These are phyloP conservation scores for Galerucella pusilla DNA, from an alignment of 2,888 invertebrate species.

Conservation along the genomic window DNA sequence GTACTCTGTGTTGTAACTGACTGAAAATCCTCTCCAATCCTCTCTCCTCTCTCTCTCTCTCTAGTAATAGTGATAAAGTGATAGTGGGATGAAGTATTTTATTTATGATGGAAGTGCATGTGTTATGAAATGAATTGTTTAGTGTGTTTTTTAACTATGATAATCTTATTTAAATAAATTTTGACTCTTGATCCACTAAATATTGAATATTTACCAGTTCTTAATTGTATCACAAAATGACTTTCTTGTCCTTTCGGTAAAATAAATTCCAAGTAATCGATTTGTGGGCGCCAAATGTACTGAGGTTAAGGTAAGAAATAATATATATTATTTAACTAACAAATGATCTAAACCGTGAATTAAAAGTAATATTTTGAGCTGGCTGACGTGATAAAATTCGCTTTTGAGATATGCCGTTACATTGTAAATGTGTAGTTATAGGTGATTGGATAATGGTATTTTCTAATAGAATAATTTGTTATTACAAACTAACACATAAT, in stretches of 20 bases:
- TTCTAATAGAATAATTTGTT: neutral
- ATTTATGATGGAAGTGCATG: too few relatives aligned
- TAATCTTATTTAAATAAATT: conserved; percentile 26
- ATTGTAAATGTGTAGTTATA: neutral
- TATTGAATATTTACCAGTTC: conserved; percentile 31
- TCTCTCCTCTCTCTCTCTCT: too few relatives aligned
- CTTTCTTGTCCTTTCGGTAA: neutral
- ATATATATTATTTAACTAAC: neutral
- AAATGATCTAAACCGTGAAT: conserved; percentile 28
- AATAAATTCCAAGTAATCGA: conserved; percentile 7
- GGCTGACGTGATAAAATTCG: neutral
- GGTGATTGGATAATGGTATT: neutral
- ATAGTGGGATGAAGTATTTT: too few relatives aligned
- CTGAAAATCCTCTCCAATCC: too few relatives aligned
- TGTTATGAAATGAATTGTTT: conserved; percentile 5
- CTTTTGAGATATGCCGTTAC: neutral
- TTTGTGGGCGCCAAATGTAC: conserved; percentile 9
- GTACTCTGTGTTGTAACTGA: too few relatives aligned
- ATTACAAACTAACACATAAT: neutral
- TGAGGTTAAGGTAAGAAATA: conserved; percentile 29
- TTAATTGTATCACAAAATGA: neutral
- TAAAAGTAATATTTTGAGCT: neutral
- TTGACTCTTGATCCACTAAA: conserved; percentile 42
- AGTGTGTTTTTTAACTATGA: neutral
- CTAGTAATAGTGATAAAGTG: too few relatives aligned